Conservation (phyloP, 2,113 vertebrate species). For the Serranochromis macrocephalus region DNA sequence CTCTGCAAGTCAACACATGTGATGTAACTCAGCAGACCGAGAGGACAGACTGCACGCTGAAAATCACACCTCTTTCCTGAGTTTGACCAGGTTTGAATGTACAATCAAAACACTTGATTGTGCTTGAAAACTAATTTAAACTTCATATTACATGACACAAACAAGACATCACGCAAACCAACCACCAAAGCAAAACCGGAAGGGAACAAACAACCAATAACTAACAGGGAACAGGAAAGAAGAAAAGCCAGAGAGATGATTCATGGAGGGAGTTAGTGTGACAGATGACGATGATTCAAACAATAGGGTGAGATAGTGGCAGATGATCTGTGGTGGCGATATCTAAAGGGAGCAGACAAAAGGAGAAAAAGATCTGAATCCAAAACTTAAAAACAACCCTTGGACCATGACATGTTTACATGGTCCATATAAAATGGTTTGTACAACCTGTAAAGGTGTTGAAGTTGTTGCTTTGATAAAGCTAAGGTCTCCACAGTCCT, state of each 20-base stretch:
- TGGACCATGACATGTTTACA: not conserved
- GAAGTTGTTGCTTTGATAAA: not conserved
- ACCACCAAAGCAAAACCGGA: not conserved
- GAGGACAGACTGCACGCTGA: not conserved
- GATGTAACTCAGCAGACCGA: not conserved
- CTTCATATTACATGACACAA: not conserved
- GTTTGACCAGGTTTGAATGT: not conserved
- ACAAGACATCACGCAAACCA: not conserved
- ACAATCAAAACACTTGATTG: not conserved
- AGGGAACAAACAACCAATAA: not conserved
- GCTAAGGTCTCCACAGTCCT: not conserved
- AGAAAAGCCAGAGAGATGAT: not conserved
- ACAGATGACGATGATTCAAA: not conserved
- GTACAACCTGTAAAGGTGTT: not conserved
- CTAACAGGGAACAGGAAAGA: not conserved
- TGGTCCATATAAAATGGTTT: fast-evolving
- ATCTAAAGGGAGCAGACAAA: not conserved
- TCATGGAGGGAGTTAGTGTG: not conserved
- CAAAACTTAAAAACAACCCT: not conserved
- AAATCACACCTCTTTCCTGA: not conserved
- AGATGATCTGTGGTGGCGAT: not conserved
- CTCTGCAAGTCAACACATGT: not conserved
- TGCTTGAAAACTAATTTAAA: not conserved
- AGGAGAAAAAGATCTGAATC: not conserved
- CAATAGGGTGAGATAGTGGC: not conserved